phyloP scores from a whole-genome alignment of 1,140 invertebrate genomes.

The Lamellibrachia luymesi region DNA sequence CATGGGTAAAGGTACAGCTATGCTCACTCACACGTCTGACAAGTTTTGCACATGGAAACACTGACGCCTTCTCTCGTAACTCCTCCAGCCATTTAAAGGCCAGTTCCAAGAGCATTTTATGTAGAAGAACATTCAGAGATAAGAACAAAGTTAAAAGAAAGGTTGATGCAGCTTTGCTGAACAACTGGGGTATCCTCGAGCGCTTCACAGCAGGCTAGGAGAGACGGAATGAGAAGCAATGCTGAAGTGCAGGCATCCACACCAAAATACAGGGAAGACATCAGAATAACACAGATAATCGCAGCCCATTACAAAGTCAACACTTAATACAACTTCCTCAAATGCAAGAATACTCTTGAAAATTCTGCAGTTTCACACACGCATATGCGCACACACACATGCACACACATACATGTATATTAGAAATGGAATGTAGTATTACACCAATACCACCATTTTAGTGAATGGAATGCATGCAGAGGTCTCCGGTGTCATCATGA shows the following conservation, averaged over 20 bases:
- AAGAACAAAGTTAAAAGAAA: no score
- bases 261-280: not conserved
- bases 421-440: no score
- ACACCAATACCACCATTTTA: no score
- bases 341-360: not conserved
- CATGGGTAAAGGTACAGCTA: not conserved
- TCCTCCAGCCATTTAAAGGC: not conserved
- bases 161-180: no score
- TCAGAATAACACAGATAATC: not conserved
- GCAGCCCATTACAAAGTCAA: not conserved
- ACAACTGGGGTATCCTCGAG: not conserved
- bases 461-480: no score
- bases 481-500: no score
- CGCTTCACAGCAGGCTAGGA: not conserved
- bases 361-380: not conserved
- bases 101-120: not conserved
- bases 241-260: not conserved
- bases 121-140: not conserved
- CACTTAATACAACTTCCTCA: not conserved
- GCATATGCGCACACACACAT: not conserved
- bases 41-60: not conserved
- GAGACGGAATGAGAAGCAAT: not conserved
- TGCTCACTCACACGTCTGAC: no score
- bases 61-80: no score
- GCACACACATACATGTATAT: no score